Evolutionary conservation across 2,888 invertebrate species (phyloP), one percentile per base, ranked within the genome.

Genomic region (Luperina testacea): DNA sequence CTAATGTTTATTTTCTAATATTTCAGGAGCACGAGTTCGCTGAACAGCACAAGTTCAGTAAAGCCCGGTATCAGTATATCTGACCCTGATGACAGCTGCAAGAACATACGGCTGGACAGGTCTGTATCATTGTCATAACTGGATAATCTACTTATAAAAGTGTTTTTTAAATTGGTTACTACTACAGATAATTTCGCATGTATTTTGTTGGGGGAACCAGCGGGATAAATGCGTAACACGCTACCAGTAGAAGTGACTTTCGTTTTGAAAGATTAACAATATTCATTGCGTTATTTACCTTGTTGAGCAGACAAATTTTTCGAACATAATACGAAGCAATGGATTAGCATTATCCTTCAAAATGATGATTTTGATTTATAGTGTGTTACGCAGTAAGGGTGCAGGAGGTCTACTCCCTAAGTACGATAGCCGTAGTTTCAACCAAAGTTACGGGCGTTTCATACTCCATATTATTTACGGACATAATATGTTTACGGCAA

Each of bases 31-130:
- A 94, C 95, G 27, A 95, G 94, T 88, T 94, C 95, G 0, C 78
- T 95, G 75, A 94, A 90, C 90, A 95, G 94, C 85, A 88, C 94
- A 2, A 92, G 95, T 81, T 94, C 96, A 27, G 93, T 93, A 68
- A 97, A 97, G 87, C 97, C 97, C 69, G 97, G 97, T 72, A 97
- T 97, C 90, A 97, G 97, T 89, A 97, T 97, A 93, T 97, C 97
- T 27, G 97, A 97, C 90, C 96, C 97, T 53, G 97, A 97, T 87
- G 97, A 97, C 80, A 96, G 95, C 91, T 96, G 95, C 91, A 97
- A 97, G 88, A 96, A 97, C 72, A 97, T 97, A 84, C 92, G 97
- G 80, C 91, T 97, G 72, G 97, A 97, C 89, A 97, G 97, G 97
- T 97, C 78, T 64, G 82, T 79, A 67, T 20, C n/a, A 45, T 8